These are phyloP conservation scores for Drosophila mercatorum DNA, from an alignment of 2,888 invertebrate genomes.

Conservation along the genomic window DNA sequence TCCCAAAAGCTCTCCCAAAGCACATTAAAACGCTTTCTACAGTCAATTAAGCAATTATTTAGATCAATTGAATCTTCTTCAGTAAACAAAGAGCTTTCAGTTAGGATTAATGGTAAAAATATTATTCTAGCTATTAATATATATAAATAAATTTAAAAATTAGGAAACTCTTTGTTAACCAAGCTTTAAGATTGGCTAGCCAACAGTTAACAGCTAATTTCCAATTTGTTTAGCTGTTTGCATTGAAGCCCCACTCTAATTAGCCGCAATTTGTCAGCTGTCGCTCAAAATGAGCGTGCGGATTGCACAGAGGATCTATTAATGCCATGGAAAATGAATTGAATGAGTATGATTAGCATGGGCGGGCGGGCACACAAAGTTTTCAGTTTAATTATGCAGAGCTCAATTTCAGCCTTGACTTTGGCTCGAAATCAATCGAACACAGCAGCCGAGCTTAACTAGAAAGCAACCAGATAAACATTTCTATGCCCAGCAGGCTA, in stretches of 20 bases:
- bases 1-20: no score
- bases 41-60: no score
- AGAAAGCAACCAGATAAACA: slow-evolving; percentile 22
- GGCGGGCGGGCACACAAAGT: not conserved
- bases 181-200: no score
- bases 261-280: not conserved
- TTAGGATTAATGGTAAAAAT: no score
- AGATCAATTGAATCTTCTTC: no score
- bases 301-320: not conserved
- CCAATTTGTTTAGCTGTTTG: no score
- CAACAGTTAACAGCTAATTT: not conserved
- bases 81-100: no score
- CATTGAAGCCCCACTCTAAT: not conserved
- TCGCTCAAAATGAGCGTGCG: not conserved
- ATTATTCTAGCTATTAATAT: no score
- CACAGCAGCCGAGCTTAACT: slow-evolving; percentile 1
- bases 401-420: slow-evolving; percentile 14
- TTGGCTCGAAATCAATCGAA: slow-evolving; percentile 9
- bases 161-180: no score
- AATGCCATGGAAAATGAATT: not conserved
- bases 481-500: slow-evolving; percentile 24
- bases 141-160: no score
- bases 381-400: slow-evolving; percentile 27
- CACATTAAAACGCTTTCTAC: no score
- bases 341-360: not conserved